Evolutionary conservation across 2,797 vertebrate genomes (phyloP).

Genomic region (Chelonia mydas): DNA sequence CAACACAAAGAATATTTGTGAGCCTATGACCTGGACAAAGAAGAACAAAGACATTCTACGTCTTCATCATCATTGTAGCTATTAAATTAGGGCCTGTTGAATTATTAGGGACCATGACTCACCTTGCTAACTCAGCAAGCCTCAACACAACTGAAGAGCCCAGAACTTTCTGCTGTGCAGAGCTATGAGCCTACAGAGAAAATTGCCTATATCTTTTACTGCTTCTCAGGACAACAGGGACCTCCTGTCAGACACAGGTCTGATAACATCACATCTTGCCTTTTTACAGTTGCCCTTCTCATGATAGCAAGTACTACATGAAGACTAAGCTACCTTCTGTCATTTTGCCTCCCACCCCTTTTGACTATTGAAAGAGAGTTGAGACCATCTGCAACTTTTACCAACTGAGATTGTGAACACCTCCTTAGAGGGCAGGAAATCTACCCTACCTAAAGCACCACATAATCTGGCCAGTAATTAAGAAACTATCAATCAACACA

Average conservation of each 20-base stretch:
- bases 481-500: neutral
- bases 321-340: neutral
- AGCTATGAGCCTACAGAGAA: neutral
- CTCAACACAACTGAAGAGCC: neutral
- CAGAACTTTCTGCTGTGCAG: neutral
- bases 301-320: constrained; percentile 37
- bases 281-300: constrained; percentile 24
- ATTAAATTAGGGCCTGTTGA: neutral
- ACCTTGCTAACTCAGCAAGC: neutral
- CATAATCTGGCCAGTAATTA: neutral
- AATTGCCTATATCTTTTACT: neutral
- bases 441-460: neutral
- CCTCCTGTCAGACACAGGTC: neutral
- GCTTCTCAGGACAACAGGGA: neutral
- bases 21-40: neutral
- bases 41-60: neutral
- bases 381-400: neutral
- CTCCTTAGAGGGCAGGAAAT: neutral
- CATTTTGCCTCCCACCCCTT: constrained; percentile 5
- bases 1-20: neutral
- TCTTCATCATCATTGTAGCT: neutral
- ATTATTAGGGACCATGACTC: constrained; percentile 15
- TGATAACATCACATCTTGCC: neutral
- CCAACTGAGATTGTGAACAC: neutral
- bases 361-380: constrained; percentile 9